phyloP scores from a whole-genome alignment of 2,888 invertebrate species.

The Heliothis peltigera region DNA sequence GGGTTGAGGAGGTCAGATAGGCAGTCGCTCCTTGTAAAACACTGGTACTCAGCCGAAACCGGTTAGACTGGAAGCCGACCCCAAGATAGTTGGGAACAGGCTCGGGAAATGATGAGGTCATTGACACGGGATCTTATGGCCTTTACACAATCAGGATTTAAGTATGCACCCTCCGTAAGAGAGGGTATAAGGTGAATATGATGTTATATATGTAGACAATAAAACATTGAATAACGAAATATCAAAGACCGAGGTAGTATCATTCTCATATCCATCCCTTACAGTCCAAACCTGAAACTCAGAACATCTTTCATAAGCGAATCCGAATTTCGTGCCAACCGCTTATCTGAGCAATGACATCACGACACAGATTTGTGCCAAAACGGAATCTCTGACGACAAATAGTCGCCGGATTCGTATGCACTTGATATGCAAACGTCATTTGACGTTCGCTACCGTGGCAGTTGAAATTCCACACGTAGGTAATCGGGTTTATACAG shows the following conservation, averaged over 20 bases:
- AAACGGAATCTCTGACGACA: conserved; percentile 47
- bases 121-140: no score
- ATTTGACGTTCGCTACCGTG: conserved; percentile 26
- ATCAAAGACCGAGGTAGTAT: not conserved
- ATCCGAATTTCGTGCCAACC: conserved; percentile 36
- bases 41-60: no score
- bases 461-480: conserved; percentile 30
- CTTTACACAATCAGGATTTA: no score
- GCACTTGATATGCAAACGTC: conserved; percentile 51
- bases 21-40: no score
- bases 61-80: no score
- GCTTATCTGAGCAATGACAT: conserved; percentile 42
- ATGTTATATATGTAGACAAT: no score
- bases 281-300: not conserved
- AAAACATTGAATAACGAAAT: no score
- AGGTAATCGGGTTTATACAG: not conserved
- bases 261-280: not conserved
- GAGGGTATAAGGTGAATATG: no score
- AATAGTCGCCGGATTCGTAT: conserved; percentile 41
- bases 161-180: no score
- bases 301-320: conserved; percentile 2
- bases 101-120: no score
- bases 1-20: no score
- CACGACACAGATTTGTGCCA: conserved; percentile 42
- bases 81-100: no score